These are phyloP conservation scores for Cerastis rubricosa DNA, from an alignment of 2,888 invertebrate species.

Conservation along the genomic window DNA sequence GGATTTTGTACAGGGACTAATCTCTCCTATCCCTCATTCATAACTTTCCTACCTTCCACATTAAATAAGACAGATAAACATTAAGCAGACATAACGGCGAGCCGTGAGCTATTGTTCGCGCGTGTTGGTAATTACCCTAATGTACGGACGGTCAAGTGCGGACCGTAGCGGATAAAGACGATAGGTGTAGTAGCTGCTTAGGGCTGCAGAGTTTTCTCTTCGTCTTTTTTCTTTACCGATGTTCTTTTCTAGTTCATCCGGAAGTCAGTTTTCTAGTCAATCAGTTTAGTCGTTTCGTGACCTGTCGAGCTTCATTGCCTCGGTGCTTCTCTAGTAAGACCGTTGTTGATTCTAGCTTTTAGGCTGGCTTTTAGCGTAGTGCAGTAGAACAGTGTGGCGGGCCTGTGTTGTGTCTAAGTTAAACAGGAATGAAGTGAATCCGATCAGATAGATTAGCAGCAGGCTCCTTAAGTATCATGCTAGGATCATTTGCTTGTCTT, in stretches of 20 bases:
- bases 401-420: neutral
- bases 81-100: constrained; percentile 38
- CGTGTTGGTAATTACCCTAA: constrained; percentile 42
- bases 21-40: neutral
- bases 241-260: no score
- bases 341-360: no score
- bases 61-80: constrained; percentile 21
- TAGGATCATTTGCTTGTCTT: no score
- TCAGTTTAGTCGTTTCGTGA: no score
- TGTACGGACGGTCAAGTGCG: constrained; percentile 54
- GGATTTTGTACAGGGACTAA: neutral
- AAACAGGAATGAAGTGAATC: neutral
- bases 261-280: no score
- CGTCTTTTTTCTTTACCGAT: no score
- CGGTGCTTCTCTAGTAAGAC: no score
- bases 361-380: no score
- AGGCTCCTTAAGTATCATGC: no score
- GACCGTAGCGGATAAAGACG: constrained; percentile 34
- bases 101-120: constrained; percentile 44
- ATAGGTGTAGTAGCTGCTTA: constrained; percentile 21
- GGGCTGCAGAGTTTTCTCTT: constrained; percentile 18
- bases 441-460: no score
- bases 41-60: neutral
- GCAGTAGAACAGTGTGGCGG: no score
- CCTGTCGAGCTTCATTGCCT: no score